phyloP scores from a whole-genome alignment of 2,888 invertebrate species.

The Lysandra bellargus region DNA sequence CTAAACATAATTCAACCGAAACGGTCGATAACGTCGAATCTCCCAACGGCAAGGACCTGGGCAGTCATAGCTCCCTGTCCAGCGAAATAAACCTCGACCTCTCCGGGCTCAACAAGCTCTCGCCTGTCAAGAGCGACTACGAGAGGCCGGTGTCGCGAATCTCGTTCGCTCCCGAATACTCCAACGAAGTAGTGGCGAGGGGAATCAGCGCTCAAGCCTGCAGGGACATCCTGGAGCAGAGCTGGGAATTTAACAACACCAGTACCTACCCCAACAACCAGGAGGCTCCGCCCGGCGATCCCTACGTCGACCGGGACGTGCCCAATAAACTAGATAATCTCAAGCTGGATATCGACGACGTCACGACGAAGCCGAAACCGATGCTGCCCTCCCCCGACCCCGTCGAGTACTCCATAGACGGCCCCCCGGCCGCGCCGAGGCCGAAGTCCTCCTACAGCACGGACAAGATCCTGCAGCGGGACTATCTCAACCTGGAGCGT shows the following conservation, averaged over 20 bases:
- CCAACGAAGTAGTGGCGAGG: slow-evolving; percentile 66
- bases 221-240: slow-evolving; percentile 62
- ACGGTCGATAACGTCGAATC: slow-evolving; percentile 74
- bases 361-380: slow-evolving; percentile 47
- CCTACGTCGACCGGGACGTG: slow-evolving; percentile 50
- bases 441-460: slow-evolving; percentile 59
- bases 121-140: slow-evolving; percentile 62
- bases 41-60: slow-evolving; percentile 69
- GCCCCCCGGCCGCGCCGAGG: slow-evolving; percentile 52
- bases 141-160: slow-evolving; percentile 62
- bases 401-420: slow-evolving; percentile 48
- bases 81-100: slow-evolving; percentile 81
- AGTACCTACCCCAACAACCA: slow-evolving; percentile 50
- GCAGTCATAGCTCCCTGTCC: slow-evolving; percentile 73
- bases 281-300: slow-evolving; percentile 47
- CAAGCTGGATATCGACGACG: slow-evolving; percentile 60
- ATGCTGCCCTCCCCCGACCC: slow-evolving; percentile 55
- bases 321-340: slow-evolving; percentile 57
- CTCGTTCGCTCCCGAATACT: slow-evolving; percentile 66
- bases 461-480: slow-evolving; percentile 56
- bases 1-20: slow-evolving; percentile 79
- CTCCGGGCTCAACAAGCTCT: slow-evolving; percentile 69
- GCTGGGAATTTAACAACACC: slow-evolving; percentile 65
- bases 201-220: slow-evolving; percentile 70
- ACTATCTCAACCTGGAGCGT: slow-evolving; percentile 59